Conservation (phyloP, 1,140 invertebrate species). For the Hyles euphorbiae region DNA sequence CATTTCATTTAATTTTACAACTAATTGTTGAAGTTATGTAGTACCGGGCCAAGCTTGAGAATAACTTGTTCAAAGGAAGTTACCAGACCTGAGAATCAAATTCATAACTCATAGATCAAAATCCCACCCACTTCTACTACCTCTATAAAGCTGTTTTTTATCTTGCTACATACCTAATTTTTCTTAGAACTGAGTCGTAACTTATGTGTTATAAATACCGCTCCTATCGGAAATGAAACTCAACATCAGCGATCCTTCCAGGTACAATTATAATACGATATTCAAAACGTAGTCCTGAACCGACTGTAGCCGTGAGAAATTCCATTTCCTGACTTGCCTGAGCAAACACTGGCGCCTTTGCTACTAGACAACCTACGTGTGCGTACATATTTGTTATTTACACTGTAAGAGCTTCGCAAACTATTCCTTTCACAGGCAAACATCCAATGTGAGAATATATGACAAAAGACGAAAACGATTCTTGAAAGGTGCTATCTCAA, state of each 20-base stretch:
- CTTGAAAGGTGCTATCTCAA: not conserved
- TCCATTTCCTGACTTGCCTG: conserved; percentile 25
- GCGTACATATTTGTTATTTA: not conserved
- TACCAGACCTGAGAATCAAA: no score
- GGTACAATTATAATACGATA: conserved; percentile 8
- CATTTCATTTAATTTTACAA: no score
- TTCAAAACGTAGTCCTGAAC: not conserved
- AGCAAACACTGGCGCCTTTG: conserved; percentile 17
- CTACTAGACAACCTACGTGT: conserved; percentile 1
- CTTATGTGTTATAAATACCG: no score
- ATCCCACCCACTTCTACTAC: no score
- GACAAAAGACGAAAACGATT: not conserved
- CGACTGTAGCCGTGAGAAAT: conserved; percentile 18
- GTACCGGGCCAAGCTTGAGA: no score
- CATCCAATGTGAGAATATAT: conserved; percentile 7
- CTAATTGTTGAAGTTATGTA: no score
- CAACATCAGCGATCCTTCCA: not conserved
- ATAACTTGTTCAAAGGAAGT: no score
- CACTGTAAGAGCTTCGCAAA: conserved; percentile 10
- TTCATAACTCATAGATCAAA: no score
- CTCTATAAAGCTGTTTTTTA: no score
- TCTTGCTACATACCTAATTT: no score
- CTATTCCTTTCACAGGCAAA: conserved; percentile 10
- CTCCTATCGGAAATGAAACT: conserved; percentile 3
- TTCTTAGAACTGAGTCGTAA: no score